A percentile compares a stretch with the other conserved stretches of the same genome.
Evolutionary conservation across 2,113 vertebrate species (phyloP).

Genomic region (Forbesichthys agassizii): DNA sequence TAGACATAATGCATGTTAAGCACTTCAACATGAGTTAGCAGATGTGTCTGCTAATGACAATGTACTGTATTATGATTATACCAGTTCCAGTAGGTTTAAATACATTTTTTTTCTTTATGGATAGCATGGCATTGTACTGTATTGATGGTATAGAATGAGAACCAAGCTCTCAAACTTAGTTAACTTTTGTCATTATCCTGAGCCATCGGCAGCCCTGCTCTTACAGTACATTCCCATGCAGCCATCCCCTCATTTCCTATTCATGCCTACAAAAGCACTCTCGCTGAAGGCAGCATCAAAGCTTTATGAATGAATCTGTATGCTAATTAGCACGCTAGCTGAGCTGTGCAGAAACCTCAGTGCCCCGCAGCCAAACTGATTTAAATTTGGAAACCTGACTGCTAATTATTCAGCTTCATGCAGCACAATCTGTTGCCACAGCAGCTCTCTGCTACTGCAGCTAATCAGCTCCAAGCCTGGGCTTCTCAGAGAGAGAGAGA

Average conservation of each 20-base stretch:
- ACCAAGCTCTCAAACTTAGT: conserved; percentile 37
- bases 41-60: too few relatives aligned
- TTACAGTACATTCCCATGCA: conserved; percentile 40
- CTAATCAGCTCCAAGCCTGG: conserved; percentile 54
- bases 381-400: conserved; percentile 66
- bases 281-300: conserved; percentile 60
- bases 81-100: conserved; percentile 1
- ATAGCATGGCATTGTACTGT: conserved; percentile 16
- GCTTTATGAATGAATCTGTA: conserved; percentile 64
- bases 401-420: conserved; percentile 55
- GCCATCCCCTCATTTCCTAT: conserved; percentile 42
- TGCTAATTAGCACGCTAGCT: conserved; percentile 66
- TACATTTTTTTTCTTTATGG: not conserved
- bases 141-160: conserved; percentile 11
- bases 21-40: too few relatives aligned
- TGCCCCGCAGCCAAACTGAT: conserved; percentile 49
- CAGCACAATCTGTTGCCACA: conserved; percentile 46
- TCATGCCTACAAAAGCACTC: conserved; percentile 44
- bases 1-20: too few relatives aligned
- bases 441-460: conserved; percentile 41
- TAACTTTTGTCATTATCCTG: conserved; percentile 56
- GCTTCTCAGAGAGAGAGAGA: conserved; percentile 10
- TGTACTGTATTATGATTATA: too few relatives aligned
- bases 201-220: conserved; percentile 28
- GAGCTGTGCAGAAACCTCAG: conserved; percentile 48